Evolutionary conservation across 2,113 vertebrate species (phyloP), one percentile per base, ranked within the genome.

Genomic region (Excalfactoria chinensis): DNA sequence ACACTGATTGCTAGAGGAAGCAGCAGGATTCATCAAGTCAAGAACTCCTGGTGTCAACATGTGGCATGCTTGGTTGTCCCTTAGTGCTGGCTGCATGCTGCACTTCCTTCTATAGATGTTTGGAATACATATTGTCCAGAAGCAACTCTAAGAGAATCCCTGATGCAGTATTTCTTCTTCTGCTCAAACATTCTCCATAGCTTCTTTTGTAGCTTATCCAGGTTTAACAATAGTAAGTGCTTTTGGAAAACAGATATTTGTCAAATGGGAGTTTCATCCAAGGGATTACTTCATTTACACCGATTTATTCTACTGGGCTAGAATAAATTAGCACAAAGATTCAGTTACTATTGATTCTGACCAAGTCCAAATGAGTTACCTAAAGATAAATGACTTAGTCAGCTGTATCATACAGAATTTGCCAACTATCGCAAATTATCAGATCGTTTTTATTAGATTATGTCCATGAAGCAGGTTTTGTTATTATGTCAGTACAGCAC

Each of bases 341-440:
- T 89, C 60, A 77, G 69, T 94, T 95, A 94, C 72, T 84, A 95
- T 95, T 93, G 96, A 96, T 93, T 96, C 94, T 95, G 41, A 74
- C 79, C 46, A 59, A 73, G 83, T 80, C 80, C 87, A 90, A 88
- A 80, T 80, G 85, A 60, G 75, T 89, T 83, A 68, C 34, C 68
- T 74, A 46, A 89, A 93, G 60, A 73, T 89, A 89, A 76, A 85
- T 85, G 25, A 67, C 67, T 88, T 71, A 63, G 2, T 86, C 53
- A 81, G 40, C 76, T 93, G 3, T 91, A 88, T 95, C 70, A 72
- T 78, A 62, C 83, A 96, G 90, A 84, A 90, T 75, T 86, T 88
- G 58, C 59, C 58, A 84, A 81, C 44, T 89, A 46, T 58, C 66
- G 55, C 82, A 59, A 92, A 69, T 92, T 90, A 94, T 79, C 84